These are phyloP conservation scores for Noctua comes DNA, from an alignment of 2,888 invertebrate species.

Conservation along the genomic window DNA sequence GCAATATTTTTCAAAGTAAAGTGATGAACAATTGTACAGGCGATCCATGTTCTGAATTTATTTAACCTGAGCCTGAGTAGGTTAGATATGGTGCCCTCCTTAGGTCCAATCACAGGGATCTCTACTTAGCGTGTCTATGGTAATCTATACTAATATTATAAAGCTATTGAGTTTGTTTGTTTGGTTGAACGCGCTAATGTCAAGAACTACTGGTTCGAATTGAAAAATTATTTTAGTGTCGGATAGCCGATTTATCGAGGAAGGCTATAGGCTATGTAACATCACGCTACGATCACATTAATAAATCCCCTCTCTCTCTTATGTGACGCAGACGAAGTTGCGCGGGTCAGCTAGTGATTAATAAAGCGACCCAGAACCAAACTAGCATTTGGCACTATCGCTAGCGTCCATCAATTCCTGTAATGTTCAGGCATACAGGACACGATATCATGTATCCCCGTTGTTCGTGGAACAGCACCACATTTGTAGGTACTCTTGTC, in stretches of 20 bases:
- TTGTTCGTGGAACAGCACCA: background rate
- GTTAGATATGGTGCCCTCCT: background rate
- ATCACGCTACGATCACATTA: too few relatives aligned
- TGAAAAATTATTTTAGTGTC: too few relatives aligned
- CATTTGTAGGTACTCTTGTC: background rate
- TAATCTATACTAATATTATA: too few relatives aligned
- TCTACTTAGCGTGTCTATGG: background rate
- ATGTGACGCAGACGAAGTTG: too few relatives aligned
- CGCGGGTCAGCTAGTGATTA: too few relatives aligned
- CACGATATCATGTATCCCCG: background rate
- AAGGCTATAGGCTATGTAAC: too few relatives aligned
- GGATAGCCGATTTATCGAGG: too few relatives aligned
- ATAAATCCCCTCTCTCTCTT: too few relatives aligned
- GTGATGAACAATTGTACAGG: conserved; percentile 6
- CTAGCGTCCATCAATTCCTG: background rate
- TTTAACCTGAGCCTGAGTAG: background rate
- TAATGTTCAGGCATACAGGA: background rate
- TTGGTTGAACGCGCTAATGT: too few relatives aligned
- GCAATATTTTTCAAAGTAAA: conserved; percentile 22
- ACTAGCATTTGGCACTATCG: background rate
- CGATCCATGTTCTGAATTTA: background rate
- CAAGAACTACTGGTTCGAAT: too few relatives aligned
- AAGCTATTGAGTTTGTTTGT: too few relatives aligned
- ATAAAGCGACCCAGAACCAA: background rate
- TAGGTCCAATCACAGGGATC: background rate